Evolutionary conservation across 2,113 vertebrate genomes (phyloP).

Genomic region (Strix aluco): DNA sequence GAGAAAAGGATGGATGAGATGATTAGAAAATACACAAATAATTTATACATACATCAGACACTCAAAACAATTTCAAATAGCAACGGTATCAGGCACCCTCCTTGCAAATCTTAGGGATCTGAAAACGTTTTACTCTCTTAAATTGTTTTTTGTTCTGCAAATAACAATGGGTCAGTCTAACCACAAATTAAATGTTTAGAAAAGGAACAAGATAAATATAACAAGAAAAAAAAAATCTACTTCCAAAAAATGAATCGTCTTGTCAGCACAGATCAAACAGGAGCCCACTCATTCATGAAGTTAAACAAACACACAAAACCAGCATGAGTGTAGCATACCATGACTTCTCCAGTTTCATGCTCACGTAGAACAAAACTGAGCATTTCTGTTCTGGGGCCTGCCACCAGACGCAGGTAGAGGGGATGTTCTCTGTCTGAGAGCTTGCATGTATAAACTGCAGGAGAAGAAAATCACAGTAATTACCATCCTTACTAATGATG

Average conservation of each 20-base stretch:
- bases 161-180: background rate
- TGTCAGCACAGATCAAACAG: background rate
- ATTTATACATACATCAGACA: background rate
- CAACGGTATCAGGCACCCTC: background rate
- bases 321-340: constrained; percentile 71
- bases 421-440: constrained; percentile 90
- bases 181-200: background rate
- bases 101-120: background rate
- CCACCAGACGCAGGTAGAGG: constrained; percentile 89
- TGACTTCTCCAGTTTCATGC: constrained; percentile 92
- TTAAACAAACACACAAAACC: background rate
- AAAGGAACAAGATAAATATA: background rate
- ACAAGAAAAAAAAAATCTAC: background rate
- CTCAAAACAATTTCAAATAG: background rate
- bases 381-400: constrained; percentile 86
- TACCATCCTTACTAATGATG: background rate
- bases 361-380: constrained; percentile 94
- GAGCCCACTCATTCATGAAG: background rate
- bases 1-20: background rate
- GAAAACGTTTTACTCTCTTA: background rate
- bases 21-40: background rate
- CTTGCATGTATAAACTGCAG: constrained; percentile 90
- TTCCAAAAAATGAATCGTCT: background rate
- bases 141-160: background rate
- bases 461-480: background rate